Conservation (phyloP, 2,113 vertebrate genomes). For the Daubentonia madagascariensis region DNA sequence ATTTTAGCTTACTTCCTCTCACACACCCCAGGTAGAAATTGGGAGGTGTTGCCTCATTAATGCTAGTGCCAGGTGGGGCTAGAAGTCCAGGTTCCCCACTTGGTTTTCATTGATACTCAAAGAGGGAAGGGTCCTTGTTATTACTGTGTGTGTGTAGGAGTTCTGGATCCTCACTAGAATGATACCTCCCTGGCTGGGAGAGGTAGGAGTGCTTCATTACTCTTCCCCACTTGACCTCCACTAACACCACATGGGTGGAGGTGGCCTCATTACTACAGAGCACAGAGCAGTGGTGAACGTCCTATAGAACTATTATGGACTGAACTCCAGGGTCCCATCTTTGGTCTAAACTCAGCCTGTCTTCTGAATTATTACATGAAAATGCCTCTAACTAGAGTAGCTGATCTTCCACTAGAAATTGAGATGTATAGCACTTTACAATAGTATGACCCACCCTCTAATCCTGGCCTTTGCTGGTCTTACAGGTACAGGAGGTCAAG, state of each 20-base stretch:
- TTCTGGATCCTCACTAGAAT: neutral
- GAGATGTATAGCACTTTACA: neutral
- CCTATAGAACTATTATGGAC: neutral
- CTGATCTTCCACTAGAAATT: neutral
- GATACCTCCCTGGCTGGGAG: neutral
- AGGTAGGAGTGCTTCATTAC: neutral
- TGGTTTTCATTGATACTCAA: neutral
- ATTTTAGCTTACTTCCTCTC: neutral
- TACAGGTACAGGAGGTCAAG: neutral
- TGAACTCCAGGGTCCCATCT: neutral
- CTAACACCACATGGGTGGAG: neutral
- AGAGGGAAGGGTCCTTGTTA: neutral
- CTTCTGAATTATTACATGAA: neutral
- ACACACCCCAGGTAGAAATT: neutral
- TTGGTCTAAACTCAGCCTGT: neutral
- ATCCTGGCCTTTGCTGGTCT: neutral
- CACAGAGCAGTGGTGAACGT: neutral
- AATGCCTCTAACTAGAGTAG: neutral
- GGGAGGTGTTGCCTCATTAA: neutral
- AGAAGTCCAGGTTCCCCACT: neutral
- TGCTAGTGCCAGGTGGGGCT: neutral
- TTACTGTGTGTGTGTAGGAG: neutral
- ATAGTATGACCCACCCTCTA: neutral
- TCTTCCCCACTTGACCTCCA: neutral
- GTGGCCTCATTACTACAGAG: neutral